These are phyloP conservation scores for Coracias cyanogaster DNA, from an alignment of 2,797 vertebrate genomes.

Conservation along the genomic window DNA sequence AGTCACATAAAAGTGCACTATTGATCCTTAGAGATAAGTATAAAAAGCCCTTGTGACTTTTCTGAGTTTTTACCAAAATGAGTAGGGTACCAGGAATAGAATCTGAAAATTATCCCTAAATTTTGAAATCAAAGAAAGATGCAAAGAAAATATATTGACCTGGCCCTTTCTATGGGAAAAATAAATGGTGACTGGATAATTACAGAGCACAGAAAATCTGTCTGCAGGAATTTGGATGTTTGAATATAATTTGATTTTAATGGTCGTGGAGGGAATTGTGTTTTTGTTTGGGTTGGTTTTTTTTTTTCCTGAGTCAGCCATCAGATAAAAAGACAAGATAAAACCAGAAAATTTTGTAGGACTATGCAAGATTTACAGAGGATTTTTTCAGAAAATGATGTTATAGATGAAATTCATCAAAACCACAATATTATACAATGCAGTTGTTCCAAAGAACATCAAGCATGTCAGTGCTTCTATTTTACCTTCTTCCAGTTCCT, in stretches of 20 bases:
- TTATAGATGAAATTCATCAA: not conserved
- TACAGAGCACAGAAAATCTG: not conserved
- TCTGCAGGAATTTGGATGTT: not conserved
- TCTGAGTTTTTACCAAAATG: not conserved
- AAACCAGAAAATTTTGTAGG: not conserved
- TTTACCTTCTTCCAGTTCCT: not conserved
- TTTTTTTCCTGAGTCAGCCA: not conserved
- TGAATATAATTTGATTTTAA: not conserved
- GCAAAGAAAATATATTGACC: not conserved
- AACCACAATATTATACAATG: not conserved
- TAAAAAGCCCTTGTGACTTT: not conserved
- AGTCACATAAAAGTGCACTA: not conserved
- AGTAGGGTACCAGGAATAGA: not conserved
- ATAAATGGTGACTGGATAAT: not conserved
- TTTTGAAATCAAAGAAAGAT: not conserved
- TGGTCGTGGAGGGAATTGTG: not conserved
- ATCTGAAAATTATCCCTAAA: not conserved
- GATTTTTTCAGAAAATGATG: not conserved
- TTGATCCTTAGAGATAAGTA: not conserved
- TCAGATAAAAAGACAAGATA: not conserved
- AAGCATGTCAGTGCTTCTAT: not conserved
- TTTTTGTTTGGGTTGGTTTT: accelerated
- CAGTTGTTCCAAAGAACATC: not conserved
- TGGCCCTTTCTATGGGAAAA: not conserved
- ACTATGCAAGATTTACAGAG: not conserved